Evolutionary conservation across 2,888 invertebrate genomes (phyloP), one percentile per base, ranked within the genome.

Genomic region (Trissolcus japonicus): DNA sequence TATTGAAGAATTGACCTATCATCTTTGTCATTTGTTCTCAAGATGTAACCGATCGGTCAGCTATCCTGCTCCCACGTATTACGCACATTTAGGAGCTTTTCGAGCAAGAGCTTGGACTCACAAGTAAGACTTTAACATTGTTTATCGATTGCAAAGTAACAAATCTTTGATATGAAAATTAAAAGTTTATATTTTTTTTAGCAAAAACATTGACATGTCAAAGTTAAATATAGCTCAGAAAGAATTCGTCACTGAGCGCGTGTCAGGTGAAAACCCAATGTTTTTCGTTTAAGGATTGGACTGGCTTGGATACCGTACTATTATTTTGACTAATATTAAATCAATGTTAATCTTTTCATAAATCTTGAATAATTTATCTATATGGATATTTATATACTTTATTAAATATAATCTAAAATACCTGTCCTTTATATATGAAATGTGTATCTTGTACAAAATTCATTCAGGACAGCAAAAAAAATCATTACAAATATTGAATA

Each of bases 41-140:
- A 92, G 97, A 4, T 97, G 97, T 86, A 94, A 93, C 79, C 91
- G 96, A 83, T 90, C 95, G 46, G 96, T 96, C 0, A 95, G 95
- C 13, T 96, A 96, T 90, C 96, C 96, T 4, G 94, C 96, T 1
- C 96, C 96, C 0, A 96, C 96, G 0, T 96, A 96, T 89, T 94
- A 96, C 88, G 95, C 96, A 13, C 96, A 96, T 89, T 92, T 96
- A 60, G 95, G 94, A n/a, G 96, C 95, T 11, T 93, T 93, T 61
- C 91, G 96, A 14, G 95, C 92, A 1, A 87, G 91, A 54, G 90
- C 91, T 17, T 90, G 92, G 16, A 91, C 91, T 13, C 81, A 85
- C 0, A 82, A 86, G 91, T 90, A 86, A 87, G 91, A 11, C 1
- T 14, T 46, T 46, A n/a, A n/a, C n/a, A 9, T 11, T 11, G 7